Conservation (phyloP, 2,113 vertebrate genomes). For the Aldabrachelys gigantea region DNA sequence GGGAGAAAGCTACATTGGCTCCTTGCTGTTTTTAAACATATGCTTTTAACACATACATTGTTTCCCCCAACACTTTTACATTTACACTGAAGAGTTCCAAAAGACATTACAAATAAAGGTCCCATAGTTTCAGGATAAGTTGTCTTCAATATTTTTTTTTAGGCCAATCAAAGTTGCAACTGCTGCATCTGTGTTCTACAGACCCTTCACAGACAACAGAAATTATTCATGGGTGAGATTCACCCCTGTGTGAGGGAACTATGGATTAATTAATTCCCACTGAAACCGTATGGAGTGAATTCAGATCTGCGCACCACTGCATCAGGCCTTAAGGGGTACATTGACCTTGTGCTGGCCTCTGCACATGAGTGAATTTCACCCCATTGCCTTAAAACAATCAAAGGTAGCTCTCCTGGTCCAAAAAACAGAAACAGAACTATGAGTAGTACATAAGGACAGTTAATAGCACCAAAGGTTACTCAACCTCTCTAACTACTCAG, state of each 20-base stretch:
- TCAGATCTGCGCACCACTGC: neutral
- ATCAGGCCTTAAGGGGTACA: neutral
- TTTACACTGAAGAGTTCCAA: conserved; percentile 28
- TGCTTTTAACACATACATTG: neutral
- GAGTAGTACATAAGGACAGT: neutral
- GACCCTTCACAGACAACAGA: neutral
- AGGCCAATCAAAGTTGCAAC: conserved; percentile 21
- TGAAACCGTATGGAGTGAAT: neutral
- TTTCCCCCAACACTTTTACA: neutral
- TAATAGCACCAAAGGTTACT: neutral
- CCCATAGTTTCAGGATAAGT: neutral
- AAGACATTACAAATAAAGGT: conserved; percentile 28
- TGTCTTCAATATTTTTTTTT: neutral
- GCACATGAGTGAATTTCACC: neutral
- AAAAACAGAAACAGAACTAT: neutral
- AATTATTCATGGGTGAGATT: accelerated
- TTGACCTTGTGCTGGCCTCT: neutral
- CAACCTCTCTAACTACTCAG: too few species aligned
- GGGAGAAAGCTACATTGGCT: conserved; percentile 9
- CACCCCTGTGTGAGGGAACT: neutral
- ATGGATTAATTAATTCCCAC: neutral
- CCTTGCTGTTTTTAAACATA: conserved; percentile 24
- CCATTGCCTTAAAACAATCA: accelerated
- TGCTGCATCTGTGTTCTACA: conserved; percentile 37
- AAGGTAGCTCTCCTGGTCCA: accelerated